Evolutionary conservation across 2,113 vertebrate genomes (phyloP), one percentile per base, ranked within the genome.

Genomic region (Oreotragus oreotragus): DNA sequence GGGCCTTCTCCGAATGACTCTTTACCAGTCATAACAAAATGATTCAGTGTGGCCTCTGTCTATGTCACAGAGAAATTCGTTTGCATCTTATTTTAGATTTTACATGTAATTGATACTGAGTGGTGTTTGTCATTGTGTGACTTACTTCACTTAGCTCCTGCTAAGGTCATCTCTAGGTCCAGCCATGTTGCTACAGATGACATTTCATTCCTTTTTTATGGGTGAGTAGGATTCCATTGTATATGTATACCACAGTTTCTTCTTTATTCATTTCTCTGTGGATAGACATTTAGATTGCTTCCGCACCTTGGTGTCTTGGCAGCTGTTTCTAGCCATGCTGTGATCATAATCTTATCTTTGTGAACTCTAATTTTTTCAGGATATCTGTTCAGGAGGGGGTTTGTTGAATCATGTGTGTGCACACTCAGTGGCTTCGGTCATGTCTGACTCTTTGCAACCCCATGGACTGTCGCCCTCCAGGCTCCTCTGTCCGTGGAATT

Each of bases 351-450:
- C 2, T 6, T 51, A 6, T 21, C 47, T 49, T 49, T 51, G 47
- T 5, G 13, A 33, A 12, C 3, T 19, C 6, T 33, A 10, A 21
- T 51, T 33, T 3, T 51, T 45, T 77, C 43, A 28, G 4, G 76
- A 2, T 47, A 1, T 30, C 16, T 30, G 43, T 16, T 45, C 7
- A 47, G 27, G 43, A 47, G 43, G 0, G 7, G 43, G 25, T 3
- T 47, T 47, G 76, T 27, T 79, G 43, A 70, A 70, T 12, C n/a
- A 36, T 1, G 9, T 70, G 64, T 36, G 9, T 23, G n/a, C 64
- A 21, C 3, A 0, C 9, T 21, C 17, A 6, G 4, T 11, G n/a
- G 17, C 64, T 36, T 70, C 4, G 0, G 17, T 21, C 0, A 2
- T 36, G n/a, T 70, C 64, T 0, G 0, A 70, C 17, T 70, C 64